Evolutionary conservation across 2,797 vertebrate genomes (phyloP).

Genomic region (Channa striata): DNA sequence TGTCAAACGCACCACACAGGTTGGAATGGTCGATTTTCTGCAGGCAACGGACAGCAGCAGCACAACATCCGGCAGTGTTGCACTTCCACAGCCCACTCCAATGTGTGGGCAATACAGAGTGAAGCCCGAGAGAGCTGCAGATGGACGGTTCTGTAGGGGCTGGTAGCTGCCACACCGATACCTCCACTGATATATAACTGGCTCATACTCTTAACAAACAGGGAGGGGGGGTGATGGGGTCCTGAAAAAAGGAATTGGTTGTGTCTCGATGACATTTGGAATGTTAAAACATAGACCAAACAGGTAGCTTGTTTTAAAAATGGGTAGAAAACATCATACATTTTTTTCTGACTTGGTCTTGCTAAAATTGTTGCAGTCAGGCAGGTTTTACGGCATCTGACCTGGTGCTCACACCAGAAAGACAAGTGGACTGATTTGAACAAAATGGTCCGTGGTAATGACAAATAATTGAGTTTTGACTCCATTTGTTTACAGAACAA

Average conservation of each 20-base stretch:
- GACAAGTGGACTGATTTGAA: conserved; percentile 43
- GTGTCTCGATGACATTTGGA: neutral
- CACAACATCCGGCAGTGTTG: conserved; percentile 46
- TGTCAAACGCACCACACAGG: neutral
- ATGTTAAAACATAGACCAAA: neutral
- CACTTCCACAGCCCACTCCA: conserved; percentile 68
- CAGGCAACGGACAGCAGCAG: conserved; percentile 33
- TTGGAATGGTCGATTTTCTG: conserved; percentile 41
- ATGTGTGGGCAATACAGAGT: conserved; percentile 68
- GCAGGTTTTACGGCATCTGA: conserved; percentile 29
- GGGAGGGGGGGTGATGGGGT: neutral
- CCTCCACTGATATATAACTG: conserved; percentile 27
- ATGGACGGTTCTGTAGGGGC: conserved; percentile 35
- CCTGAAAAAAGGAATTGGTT: neutral
- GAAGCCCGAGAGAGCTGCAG: conserved; percentile 49
- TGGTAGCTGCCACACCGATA: conserved; percentile 21
- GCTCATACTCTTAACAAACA: neutral
- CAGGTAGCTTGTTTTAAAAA: conserved; percentile 1
- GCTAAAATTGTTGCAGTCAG: conserved; percentile 10
- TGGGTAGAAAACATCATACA: neutral
- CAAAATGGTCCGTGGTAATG: conserved; percentile 1
- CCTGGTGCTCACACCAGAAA: conserved; percentile 5
- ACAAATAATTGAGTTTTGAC: conserved; percentile 13
- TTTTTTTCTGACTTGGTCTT: neutral
- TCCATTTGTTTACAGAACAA: neutral